Conservation (phyloP, 2,797 vertebrate genomes). For the Myotis pilosus region DNA sequence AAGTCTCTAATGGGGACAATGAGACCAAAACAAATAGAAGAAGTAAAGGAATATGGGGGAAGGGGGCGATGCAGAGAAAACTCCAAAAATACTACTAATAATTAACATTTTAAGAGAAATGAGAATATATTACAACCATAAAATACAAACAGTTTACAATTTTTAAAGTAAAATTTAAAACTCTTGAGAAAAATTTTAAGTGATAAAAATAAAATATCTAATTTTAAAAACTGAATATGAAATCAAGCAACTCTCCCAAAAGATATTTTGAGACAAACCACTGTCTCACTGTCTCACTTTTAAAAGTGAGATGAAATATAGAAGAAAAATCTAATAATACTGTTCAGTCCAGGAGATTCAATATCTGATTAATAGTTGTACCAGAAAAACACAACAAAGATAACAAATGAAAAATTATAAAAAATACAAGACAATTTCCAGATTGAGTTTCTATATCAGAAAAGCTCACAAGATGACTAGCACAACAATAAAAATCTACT, state of each 20-base stretch:
- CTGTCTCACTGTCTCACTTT: background rate
- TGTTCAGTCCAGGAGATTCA: background rate
- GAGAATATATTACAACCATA: background rate
- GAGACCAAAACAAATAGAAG: background rate
- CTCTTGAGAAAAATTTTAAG: background rate
- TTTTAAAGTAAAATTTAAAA: background rate
- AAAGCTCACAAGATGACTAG: background rate
- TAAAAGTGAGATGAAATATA: background rate
- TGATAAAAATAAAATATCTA: background rate
- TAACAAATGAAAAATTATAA: background rate
- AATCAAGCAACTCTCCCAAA: background rate
- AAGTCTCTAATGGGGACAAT: background rate
- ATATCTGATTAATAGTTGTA: background rate
- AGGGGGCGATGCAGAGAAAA: background rate
- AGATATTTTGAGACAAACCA: no score
- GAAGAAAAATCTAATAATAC: background rate
- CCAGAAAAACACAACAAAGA: background rate
- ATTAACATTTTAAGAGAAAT: background rate
- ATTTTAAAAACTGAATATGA: background rate
- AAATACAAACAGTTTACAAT: background rate
- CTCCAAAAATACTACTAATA: background rate
- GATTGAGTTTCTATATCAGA: background rate
- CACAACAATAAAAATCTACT: background rate
- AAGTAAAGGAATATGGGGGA: background rate
- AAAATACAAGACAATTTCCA: background rate